Percentiles rank a stretch among this genome's conserved stretches.
Conservation (phyloP, 1,140 invertebrate species). For the Maniola jurtina region DNA sequence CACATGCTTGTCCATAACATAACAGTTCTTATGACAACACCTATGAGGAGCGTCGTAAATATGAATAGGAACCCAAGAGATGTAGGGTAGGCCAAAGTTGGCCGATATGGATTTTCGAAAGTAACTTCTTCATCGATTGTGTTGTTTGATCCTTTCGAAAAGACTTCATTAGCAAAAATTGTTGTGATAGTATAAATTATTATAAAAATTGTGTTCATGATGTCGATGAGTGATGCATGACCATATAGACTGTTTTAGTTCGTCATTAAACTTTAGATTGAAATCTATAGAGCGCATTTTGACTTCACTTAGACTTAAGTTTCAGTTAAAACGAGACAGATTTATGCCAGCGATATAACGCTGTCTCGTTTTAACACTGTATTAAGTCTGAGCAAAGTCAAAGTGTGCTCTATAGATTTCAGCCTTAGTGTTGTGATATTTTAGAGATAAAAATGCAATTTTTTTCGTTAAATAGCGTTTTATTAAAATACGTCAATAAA, state of each 20-base stretch:
- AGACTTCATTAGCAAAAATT: constrained; percentile 2
- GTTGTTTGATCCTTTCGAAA: constrained; percentile 5
- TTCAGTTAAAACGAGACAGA: too few relatives aligned
- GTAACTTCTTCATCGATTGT: constrained; percentile 17
- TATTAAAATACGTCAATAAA: background rate
- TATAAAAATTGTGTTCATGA: constrained; percentile 20
- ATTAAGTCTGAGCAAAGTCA: too few relatives aligned
- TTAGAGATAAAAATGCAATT: too few relatives aligned
- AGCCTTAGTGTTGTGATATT: too few relatives aligned
- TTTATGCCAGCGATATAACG: too few relatives aligned
- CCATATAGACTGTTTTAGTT: constrained; percentile 18
- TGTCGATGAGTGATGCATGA: constrained; percentile 1
- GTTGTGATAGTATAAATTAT: constrained; percentile 9
- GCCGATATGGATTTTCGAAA: constrained; percentile 44
- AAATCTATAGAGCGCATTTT: too few relatives aligned
- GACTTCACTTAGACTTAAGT: too few relatives aligned
- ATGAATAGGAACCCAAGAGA: constrained; percentile 54
- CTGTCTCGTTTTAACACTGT: too few relatives aligned
- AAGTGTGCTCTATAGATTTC: too few relatives aligned
- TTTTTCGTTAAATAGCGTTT: background rate
- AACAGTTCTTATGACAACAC: constrained; percentile 53
- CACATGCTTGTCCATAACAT: constrained; percentile 56
- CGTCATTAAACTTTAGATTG: constrained; percentile 1
- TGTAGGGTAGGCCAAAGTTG: constrained; percentile 48
- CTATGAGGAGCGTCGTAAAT: constrained; percentile 53